Conservation (phyloP, 1,140 invertebrate species). For the Protaetia brevitarsis region DNA sequence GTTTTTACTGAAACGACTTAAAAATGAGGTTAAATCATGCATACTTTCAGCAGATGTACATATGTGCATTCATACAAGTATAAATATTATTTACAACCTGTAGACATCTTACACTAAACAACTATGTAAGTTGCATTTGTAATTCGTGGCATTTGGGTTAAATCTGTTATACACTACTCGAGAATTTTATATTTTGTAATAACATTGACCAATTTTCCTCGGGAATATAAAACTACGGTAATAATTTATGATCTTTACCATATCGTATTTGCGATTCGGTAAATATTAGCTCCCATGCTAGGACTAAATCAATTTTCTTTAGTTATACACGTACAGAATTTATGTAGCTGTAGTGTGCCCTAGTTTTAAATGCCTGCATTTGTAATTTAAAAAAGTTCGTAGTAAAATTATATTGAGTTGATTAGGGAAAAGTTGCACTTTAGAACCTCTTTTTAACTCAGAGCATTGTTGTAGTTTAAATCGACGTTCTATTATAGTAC, state of each 20-base stretch:
- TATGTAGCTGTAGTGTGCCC: too few species aligned
- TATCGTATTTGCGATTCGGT: background rate
- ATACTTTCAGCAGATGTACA: background rate
- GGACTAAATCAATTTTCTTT: background rate
- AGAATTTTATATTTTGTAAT: background rate
- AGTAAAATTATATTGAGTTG: too few species aligned
- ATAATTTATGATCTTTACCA: background rate
- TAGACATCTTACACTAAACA: background rate
- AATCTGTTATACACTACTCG: background rate
- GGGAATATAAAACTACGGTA: background rate
- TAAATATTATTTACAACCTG: background rate
- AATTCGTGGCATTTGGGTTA: slow-evolving; percentile 9
- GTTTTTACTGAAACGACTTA: too few species aligned
- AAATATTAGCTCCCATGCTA: too few species aligned
- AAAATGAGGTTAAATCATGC: too few species aligned
- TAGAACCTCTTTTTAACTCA: too few species aligned
- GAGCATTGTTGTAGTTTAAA: too few species aligned
- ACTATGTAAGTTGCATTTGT: background rate
- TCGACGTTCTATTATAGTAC: too few species aligned
- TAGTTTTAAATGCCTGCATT: too few species aligned
- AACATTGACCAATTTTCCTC: slow-evolving; percentile 6
- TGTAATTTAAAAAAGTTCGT: too few species aligned
- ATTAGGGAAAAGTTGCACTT: too few species aligned
- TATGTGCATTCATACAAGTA: background rate
- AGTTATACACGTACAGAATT: too few species aligned